These are phyloP conservation scores for Zosterops pallidus DNA, from an alignment of 2,113 vertebrate species.

Conservation along the genomic window DNA sequence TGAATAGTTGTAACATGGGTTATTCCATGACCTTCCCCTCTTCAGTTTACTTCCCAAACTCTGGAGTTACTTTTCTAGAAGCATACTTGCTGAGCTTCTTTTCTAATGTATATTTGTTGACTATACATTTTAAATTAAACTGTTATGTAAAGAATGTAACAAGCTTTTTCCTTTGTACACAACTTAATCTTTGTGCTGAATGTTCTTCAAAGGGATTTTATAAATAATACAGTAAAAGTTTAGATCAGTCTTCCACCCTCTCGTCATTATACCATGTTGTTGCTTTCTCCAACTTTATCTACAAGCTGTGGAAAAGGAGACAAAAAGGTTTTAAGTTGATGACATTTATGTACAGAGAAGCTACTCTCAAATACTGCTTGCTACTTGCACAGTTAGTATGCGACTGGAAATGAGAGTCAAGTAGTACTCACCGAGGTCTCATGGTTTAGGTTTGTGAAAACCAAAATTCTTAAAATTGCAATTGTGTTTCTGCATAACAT, in stretches of 20 bases:
- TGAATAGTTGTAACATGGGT: conserved; percentile 26
- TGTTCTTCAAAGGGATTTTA: conserved; percentile 78
- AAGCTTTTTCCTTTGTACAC: conserved; percentile 74
- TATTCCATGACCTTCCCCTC: conserved; percentile 42
- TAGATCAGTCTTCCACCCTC: conserved; percentile 75
- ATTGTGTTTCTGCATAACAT: conserved; percentile 67
- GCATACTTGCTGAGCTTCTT: conserved; percentile 61
- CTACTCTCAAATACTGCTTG: conserved; percentile 25
- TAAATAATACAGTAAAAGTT: conserved; percentile 78
- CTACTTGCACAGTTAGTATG: conserved; percentile 56
- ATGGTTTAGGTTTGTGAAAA: conserved; percentile 44
- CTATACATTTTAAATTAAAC: conserved; percentile 73
- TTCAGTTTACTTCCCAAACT: conserved; percentile 57
- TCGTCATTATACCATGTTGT: conserved; percentile 94
- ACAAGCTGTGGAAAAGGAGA: conserved; percentile 83
- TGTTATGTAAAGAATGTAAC: conserved; percentile 73
- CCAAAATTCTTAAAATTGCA: conserved; percentile 32
- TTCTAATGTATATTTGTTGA: conserved; percentile 63
- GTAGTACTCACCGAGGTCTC: conserved; percentile 64
- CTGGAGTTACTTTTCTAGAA: conserved; percentile 59
- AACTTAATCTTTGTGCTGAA: conserved; percentile 78
- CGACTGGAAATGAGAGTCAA: conserved; percentile 57
- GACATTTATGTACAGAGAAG: neutral
- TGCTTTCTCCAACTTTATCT: conserved; percentile 94
- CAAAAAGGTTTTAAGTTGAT: conserved; percentile 15